These are phyloP conservation scores for Sebastes aleutianus DNA, from an alignment of 2,797 vertebrate species.

Conservation along the genomic window DNA sequence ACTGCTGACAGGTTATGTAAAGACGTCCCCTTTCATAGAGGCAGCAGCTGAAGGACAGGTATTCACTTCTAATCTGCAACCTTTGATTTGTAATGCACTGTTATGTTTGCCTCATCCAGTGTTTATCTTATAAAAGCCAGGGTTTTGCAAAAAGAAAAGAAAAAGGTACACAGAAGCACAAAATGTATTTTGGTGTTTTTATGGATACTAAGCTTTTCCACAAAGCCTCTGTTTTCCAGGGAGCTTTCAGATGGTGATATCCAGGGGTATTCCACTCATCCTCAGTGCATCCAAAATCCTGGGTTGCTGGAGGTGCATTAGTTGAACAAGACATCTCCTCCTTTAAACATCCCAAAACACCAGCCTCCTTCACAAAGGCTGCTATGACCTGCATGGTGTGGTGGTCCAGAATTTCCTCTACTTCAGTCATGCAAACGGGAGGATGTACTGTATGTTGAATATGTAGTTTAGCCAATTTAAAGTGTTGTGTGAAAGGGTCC, in stretches of 20 bases:
- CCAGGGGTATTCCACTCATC: background rate
- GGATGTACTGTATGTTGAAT: background rate
- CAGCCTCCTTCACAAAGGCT: background rate
- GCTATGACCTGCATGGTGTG: background rate
- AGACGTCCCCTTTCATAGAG: background rate
- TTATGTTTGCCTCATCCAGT: background rate
- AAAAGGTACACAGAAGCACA: background rate
- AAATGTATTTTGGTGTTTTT: background rate
- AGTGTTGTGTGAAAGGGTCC: background rate
- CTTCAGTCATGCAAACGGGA: background rate
- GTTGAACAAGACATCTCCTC: background rate
- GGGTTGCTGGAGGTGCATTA: background rate
- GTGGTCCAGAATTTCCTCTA: background rate
- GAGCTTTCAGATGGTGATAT: background rate
- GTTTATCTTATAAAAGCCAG: background rate
- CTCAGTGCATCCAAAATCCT: background rate
- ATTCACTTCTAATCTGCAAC: constrained; percentile 7
- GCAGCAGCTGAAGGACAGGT: constrained; percentile 24
- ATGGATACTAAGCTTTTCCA: background rate
- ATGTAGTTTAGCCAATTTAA: background rate
- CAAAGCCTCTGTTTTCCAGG: background rate
- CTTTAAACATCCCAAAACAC: background rate
- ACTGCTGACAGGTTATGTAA: constrained; percentile 6
- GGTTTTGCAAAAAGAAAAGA: background rate
- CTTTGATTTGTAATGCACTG: background rate